Percentiles rank a stretch among this genome's conserved stretches.
phyloP scores from a whole-genome alignment of 2,113 vertebrate species.

The Amphiprion ocellaris region DNA sequence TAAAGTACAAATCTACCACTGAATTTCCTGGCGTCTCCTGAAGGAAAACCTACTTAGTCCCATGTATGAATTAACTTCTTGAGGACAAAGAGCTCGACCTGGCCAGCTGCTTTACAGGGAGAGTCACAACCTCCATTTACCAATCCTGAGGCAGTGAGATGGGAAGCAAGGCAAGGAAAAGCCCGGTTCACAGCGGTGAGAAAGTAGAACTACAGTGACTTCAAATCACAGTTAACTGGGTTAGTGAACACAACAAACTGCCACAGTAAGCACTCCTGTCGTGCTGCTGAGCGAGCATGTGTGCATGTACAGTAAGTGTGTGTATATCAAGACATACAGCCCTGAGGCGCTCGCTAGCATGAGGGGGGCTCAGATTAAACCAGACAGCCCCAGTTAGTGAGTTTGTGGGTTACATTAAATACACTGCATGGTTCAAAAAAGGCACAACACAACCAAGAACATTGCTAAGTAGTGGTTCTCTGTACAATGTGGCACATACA shows the following conservation, averaged over 20 bases:
- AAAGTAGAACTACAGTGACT: constrained; percentile 60
- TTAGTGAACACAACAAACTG: constrained; percentile 70
- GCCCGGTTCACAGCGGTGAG: not conserved
- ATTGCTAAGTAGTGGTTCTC: not conserved
- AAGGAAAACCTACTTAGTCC: not conserved
- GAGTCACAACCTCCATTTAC: constrained; percentile 29
- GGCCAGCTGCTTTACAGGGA: not conserved
- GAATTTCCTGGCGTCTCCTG: not conserved
- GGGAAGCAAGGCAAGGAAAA: constrained; percentile 1
- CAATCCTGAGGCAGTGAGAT: constrained; percentile 8
- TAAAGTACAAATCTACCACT: not conserved
- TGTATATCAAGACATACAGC: not conserved
- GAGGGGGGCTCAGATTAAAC: constrained; percentile 23
- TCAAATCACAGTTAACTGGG: constrained; percentile 67
- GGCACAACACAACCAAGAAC: not conserved
- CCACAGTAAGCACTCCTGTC: constrained; percentile 69
- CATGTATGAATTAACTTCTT: not conserved
- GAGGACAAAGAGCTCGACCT: constrained; percentile 18
- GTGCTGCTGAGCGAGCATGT: constrained; percentile 39
- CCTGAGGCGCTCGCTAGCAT: constrained; percentile 19
- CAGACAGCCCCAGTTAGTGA: not conserved
- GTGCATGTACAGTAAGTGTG: constrained; percentile 4
- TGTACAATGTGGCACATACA: not conserved
- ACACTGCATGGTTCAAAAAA: not conserved
- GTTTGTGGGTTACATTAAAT: constrained; percentile 9